phyloP scores from a whole-genome alignment of 92 coral and sea anemone genomes.

The Epizoanthus illoricatus region DNA sequence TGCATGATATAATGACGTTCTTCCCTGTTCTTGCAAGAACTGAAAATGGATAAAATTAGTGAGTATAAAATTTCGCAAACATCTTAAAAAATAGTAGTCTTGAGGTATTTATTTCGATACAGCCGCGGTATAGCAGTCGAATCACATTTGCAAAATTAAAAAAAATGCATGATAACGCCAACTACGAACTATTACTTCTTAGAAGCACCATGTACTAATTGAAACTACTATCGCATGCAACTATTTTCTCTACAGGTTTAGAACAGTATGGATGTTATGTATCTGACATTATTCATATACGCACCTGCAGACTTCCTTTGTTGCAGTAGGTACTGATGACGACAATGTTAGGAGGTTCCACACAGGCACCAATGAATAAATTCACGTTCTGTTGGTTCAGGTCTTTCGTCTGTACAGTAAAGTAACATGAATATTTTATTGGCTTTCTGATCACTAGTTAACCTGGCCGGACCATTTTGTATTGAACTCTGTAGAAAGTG shows the following conservation, averaged over 20 bases:
- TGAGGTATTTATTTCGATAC: too few relatives aligned
- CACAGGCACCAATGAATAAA: conserved; percentile 89
- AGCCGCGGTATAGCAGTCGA: too few relatives aligned
- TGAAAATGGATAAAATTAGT: too few relatives aligned
- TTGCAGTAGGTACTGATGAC: conserved; percentile 74
- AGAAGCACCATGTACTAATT: too few relatives aligned
- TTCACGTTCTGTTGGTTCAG: conserved; percentile 78
- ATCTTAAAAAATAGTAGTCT: too few relatives aligned
- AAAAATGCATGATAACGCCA: too few relatives aligned
- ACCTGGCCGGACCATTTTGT: neutral
- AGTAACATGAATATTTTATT: neutral
- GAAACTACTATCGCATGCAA: too few relatives aligned
- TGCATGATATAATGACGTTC: too few relatives aligned
- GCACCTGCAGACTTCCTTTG: conserved; percentile 95
- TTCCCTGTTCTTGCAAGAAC: too few relatives aligned
- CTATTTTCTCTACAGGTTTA: neutral
- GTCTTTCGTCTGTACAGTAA: conserved; percentile 68
- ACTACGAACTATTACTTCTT: too few relatives aligned
- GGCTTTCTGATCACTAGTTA: neutral
- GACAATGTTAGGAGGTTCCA: conserved; percentile 76
- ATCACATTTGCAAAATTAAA: too few relatives aligned
- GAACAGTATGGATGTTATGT: neutral
- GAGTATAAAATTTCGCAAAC: too few relatives aligned
- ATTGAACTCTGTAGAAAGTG: neutral
- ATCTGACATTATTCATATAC: neutral